phyloP scores from a whole-genome alignment of 2,888 invertebrate genomes.

The Dasypolia templi region DNA sequence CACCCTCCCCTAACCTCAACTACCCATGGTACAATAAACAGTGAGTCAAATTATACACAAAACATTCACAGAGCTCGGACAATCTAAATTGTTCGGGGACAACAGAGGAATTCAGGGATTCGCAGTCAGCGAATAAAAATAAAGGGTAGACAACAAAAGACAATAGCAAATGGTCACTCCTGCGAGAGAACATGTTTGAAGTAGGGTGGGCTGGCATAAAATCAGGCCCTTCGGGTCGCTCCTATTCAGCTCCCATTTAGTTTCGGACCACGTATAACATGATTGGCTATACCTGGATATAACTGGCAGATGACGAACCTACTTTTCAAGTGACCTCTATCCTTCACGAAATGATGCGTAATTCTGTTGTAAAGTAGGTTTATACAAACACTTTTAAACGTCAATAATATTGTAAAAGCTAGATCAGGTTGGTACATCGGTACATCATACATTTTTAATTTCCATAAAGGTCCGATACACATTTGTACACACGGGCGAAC shows the following conservation, averaged over 20 bases:
- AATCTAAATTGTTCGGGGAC: slow-evolving; percentile 50
- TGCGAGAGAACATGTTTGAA: slow-evolving; percentile 56
- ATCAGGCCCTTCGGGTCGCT: slow-evolving; percentile 47
- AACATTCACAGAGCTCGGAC: slow-evolving; percentile 46
- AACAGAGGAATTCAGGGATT: slow-evolving; percentile 53
- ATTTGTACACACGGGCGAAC: background rate
- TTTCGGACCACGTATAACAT: slow-evolving; percentile 65
- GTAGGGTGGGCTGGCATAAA: slow-evolving; percentile 42
- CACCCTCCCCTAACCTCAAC: slow-evolving; percentile 14
- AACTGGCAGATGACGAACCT: background rate
- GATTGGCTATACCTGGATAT: slow-evolving; percentile 62
- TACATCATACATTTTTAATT: background rate
- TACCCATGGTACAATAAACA: slow-evolving; percentile 53
- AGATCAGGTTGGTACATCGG: background rate
- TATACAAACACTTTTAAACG: background rate
- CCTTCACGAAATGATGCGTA: no score
- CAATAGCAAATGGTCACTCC: slow-evolving; percentile 62
- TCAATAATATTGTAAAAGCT: background rate
- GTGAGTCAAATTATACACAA: slow-evolving; percentile 53
- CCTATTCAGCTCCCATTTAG: slow-evolving; percentile 59
- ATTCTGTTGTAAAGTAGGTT: background rate
- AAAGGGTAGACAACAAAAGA: slow-evolving; percentile 63
- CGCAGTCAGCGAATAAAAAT: slow-evolving; percentile 60
- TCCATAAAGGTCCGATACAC: background rate
- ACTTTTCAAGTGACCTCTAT: background rate